Percentiles rank a stretch among this genome's conserved stretches.
These are phyloP conservation scores for Greenwoodochromis staneri DNA, from an alignment of 2,113 vertebrate species.

Conservation along the genomic window DNA sequence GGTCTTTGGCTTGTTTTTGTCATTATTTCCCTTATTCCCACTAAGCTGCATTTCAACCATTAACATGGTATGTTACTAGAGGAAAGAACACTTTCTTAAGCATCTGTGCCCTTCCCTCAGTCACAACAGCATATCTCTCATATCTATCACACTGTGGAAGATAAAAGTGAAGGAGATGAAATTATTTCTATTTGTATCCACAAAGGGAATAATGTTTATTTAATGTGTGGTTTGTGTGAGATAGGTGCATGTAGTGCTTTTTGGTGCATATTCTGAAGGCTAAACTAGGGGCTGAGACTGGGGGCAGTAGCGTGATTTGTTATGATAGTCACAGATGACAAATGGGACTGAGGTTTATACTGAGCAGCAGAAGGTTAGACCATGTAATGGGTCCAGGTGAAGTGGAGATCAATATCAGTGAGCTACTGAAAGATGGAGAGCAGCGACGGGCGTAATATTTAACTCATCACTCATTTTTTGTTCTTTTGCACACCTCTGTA, in stretches of 20 bases:
- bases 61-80: conserved; percentile 13
- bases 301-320: neutral
- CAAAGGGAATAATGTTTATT: neutral
- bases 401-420: conserved; percentile 25
- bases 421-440: neutral
- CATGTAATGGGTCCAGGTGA: neutral
- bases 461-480: conserved; percentile 2
- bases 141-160: neutral
- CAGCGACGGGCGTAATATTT: neutral
- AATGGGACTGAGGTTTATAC: neutral
- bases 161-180: neutral
- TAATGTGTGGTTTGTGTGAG: neutral
- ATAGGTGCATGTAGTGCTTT: neutral
- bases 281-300: neutral
- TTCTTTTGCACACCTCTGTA: neutral
- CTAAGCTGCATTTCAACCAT: conserved; percentile 28
- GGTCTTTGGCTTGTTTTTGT: conserved; percentile 3
- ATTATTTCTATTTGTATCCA: neutral
- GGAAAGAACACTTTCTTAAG: neutral
- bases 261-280: neutral
- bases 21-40: conserved; percentile 16
- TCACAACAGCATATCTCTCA: neutral
- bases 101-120: neutral
- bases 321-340: conserved; percentile 23
- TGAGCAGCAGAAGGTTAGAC: neutral